Conservation (phyloP, 2,113 vertebrate species). For the Lepisosteus oculatus region DNA sequence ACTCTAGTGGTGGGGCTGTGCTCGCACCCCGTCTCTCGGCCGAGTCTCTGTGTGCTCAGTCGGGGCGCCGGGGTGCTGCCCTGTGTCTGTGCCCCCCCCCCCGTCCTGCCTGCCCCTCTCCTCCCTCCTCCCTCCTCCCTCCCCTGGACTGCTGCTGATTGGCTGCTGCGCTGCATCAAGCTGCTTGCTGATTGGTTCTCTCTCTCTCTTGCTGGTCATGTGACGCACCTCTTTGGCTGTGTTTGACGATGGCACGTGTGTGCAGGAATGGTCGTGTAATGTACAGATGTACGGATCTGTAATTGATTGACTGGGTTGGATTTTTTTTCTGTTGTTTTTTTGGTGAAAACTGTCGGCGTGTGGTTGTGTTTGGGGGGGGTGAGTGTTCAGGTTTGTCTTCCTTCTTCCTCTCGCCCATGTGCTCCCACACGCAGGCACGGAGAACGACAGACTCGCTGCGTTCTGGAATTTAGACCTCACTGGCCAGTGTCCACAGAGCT, state of each 20-base stretch:
- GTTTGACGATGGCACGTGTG: constrained; percentile 37
- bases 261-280: too few species aligned
- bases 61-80: neutral
- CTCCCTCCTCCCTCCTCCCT: neutral
- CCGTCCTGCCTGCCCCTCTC: constrained; percentile 2
- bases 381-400: neutral
- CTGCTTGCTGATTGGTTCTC: constrained; percentile 72
- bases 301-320: too few species aligned
- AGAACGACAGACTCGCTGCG: too few species aligned
- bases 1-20: constrained; percentile 47
- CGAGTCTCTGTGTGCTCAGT: neutral
- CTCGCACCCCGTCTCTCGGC: constrained; percentile 42
- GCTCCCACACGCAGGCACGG: too few species aligned
- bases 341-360: neutral
- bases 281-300: too few species aligned
- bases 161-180: constrained; percentile 64
- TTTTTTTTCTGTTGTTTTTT: too few species aligned
- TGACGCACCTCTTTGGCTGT: constrained; percentile 64
- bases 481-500: too few species aligned
- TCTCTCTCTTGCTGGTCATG: constrained; percentile 63
- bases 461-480: too few species aligned
- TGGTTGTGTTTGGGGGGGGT: neutral
- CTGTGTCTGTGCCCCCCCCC: constrained; percentile 8
- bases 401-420: neutral
- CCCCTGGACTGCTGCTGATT: constrained; percentile 30